Base-by-base conservation (phyloP, 2,113 vertebrate species). In the Pandion haliaetus region DNA sequence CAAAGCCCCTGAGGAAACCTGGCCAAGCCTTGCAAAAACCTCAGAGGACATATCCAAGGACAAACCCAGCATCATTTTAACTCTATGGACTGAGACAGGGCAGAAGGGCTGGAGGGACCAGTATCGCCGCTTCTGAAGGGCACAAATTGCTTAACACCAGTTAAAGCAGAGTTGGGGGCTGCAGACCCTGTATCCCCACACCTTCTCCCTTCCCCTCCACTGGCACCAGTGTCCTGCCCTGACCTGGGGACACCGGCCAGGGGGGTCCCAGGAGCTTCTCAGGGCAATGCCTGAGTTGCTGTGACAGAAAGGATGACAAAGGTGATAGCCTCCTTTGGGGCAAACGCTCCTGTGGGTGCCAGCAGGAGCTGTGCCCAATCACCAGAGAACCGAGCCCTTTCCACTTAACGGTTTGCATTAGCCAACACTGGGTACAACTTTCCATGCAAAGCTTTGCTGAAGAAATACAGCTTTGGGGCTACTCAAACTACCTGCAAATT, bases 41-140 rank as follows among this genome's bases (percentile, higher is more conserved):
- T 54, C 70, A 52, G 85, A 87, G 74, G 49, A 91, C 52, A 82
- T 85, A 80, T 36, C 62, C 82, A 94, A 80, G 67, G 85, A 86
- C 79, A 93, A 96, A 80, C 3, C 14, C 24, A 38, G 58, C 54
- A 59, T 38, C 11, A 2, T 34, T 86, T 80, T 77, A 91, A 79
- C 58, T 66, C 74, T 31, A 3, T 1, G 8, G 57, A 91, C 54
- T 0, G 1, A 82, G 66, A 34, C 28, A 58, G 44, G 25, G 26
- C 28, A 45, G 77, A 52, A 42, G 52, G 79, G 26, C 4, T 24
- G 6, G 11, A 65, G 57, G 29, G 38, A 55, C 8, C 34, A 4
- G 19, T 3, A 14, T 7, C 1, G 0, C 49, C 18, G 29, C 31
- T 62, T 44, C 82, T 28, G 47, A 74, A 44, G 42, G 42, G 20